Evolutionary conservation across 2,888 invertebrate species (phyloP).

Genomic region (Taenaris catops): DNA sequence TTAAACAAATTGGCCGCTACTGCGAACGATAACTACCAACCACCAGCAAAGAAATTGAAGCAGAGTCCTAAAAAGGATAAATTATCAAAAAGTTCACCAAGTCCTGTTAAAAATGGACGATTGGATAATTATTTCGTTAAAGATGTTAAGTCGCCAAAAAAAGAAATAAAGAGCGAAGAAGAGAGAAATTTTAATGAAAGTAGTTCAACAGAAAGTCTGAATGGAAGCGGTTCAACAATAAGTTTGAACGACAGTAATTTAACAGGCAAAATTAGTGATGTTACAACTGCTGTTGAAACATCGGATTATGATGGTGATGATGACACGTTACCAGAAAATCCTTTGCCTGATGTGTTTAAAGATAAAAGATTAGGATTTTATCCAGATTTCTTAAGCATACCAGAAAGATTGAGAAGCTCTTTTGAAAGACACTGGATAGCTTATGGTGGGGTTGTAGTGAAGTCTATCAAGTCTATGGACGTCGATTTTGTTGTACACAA

Average conservation of each 20-base stretch:
- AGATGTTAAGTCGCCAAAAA: constrained; percentile 15
- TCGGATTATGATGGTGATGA: too few relatives aligned
- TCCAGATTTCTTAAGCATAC: constrained; percentile 65
- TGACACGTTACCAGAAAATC: constrained; percentile 40
- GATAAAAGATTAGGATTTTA: constrained; percentile 58
- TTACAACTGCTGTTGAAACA: too few relatives aligned
- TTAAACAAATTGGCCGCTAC: constrained; percentile 66
- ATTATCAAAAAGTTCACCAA: constrained; percentile 6
- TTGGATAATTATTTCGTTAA: constrained; percentile 25
- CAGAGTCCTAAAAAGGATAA: constrained; percentile 33
- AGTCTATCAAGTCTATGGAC: constrained; percentile 46
- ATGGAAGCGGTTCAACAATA: too few relatives aligned
- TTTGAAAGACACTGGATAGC: constrained; percentile 83
- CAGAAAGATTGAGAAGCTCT: constrained; percentile 48
- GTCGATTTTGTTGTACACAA: constrained; percentile 60
- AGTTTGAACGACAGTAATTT: too few relatives aligned
- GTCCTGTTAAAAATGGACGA: constrained; percentile 13
- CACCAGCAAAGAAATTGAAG: constrained; percentile 49
- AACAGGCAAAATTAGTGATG: too few relatives aligned
- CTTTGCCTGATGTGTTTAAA: constrained; percentile 55
- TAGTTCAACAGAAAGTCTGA: background rate
- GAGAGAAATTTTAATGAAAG: constrained; percentile 1
- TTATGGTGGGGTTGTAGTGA: constrained; percentile 74
- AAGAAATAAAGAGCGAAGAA: constrained; percentile 8
- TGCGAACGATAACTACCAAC: constrained; percentile 34